These are phyloP conservation scores for Orthonevra nobilis DNA, from an alignment of 2,888 invertebrate species.

Conservation along the genomic window DNA sequence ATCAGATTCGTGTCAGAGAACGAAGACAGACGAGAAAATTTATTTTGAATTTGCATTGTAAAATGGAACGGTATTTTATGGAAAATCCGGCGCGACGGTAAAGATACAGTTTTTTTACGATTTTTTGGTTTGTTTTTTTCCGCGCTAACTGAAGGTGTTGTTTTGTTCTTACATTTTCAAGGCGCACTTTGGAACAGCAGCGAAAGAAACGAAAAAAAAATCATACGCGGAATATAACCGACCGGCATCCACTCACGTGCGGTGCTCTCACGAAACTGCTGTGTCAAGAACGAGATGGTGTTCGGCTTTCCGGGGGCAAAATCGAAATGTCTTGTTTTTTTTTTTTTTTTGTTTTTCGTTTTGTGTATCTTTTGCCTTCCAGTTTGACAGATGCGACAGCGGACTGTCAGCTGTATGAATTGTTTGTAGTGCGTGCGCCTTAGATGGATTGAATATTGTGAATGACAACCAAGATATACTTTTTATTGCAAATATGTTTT, in stretches of 20 bases:
- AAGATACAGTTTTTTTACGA: too few relatives aligned
- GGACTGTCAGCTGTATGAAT: conserved; percentile 51
- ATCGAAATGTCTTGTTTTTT: conserved; percentile 26
- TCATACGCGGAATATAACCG: neutral
- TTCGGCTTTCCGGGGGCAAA: conserved; percentile 57
- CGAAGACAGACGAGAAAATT: too few relatives aligned
- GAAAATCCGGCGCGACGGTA: conserved; percentile 13
- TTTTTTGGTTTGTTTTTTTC: too few relatives aligned
- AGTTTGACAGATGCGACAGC: conserved; percentile 59
- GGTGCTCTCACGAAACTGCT: conserved; percentile 62
- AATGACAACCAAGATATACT: neutral
- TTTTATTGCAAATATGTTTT: too few relatives aligned
- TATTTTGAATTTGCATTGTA: conserved; percentile 24
- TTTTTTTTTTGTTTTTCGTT: conserved; percentile 1
- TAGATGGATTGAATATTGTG: neutral
- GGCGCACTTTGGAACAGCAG: too few relatives aligned
- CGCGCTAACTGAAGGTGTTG: too few relatives aligned
- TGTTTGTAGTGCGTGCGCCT: conserved; percentile 40
- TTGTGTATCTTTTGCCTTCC: neutral
- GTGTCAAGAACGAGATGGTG: conserved; percentile 30
- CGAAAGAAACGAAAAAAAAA: too few relatives aligned
- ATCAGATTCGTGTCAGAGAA: conserved; percentile 25
- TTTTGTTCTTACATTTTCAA: too few relatives aligned
- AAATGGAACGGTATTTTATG: conserved; percentile 1
- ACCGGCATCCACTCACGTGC: conserved; percentile 50